Percentiles rank a stretch among this genome's conserved stretches.
phyloP scores from a whole-genome alignment of 2,797 vertebrate genomes.

The Petrocephalus sullivani region DNA sequence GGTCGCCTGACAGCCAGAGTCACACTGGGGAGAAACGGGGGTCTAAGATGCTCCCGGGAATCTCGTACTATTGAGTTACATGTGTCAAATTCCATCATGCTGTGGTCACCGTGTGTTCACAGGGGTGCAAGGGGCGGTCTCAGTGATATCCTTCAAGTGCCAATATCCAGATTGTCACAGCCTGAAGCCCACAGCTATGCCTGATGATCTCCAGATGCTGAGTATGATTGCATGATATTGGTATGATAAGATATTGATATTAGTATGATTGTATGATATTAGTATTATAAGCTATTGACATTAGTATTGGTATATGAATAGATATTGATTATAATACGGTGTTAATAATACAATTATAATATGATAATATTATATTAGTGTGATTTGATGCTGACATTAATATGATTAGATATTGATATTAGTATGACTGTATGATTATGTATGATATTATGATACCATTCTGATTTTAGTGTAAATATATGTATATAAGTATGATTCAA shows the following conservation, averaged over 20 bases:
- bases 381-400: neutral
- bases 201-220: neutral
- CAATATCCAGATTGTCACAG: neutral
- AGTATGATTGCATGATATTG: neutral
- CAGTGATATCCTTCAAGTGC: neutral
- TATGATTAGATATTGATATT: neutral
- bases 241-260: neutral
- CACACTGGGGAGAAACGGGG: constrained; percentile 16
- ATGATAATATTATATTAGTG: neutral
- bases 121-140: neutral
- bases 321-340: neutral
- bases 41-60: constrained; percentile 10
- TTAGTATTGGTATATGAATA: neutral
- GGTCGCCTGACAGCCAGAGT: constrained; percentile 4
- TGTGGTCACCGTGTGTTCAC: neutral
- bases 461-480: neutral
- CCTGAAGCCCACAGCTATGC: neutral
- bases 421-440: neutral
- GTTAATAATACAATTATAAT: no score
- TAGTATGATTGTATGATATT: neutral
- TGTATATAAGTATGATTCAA: neutral
- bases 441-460: neutral
- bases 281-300: neutral
- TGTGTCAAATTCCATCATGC: constrained; percentile 14
- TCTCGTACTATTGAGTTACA: constrained; percentile 2